Evolutionary conservation across 2,797 vertebrate species (phyloP).

Genomic region (Phrynocephalus guinanensis): DNA sequence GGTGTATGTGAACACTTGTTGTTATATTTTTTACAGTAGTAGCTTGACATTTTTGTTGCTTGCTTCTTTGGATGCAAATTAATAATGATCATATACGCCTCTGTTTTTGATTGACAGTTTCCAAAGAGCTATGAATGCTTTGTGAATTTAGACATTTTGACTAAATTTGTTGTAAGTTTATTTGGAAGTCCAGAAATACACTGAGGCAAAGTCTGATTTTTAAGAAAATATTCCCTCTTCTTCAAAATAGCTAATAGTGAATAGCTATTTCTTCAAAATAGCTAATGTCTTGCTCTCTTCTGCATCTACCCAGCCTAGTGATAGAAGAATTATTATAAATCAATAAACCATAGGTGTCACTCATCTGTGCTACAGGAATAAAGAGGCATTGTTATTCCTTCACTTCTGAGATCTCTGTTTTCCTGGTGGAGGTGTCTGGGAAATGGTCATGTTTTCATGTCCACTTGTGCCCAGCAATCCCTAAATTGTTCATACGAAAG

Average conservation of each 20-base stretch:
- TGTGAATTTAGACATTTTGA: conserved; percentile 55
- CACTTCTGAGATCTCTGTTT: background rate
- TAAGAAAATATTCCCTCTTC: background rate
- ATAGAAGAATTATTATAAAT: too few relatives aligned
- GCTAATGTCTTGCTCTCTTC: background rate
- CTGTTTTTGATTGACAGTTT: conserved; percentile 74
- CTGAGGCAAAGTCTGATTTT: background rate
- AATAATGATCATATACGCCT: conserved; percentile 68
- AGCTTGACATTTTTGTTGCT: conserved; percentile 69
- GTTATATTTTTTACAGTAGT: conserved; percentile 45
- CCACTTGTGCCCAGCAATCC: background rate
- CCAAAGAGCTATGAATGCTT: conserved; percentile 70
- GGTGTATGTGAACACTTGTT: conserved; percentile 60
- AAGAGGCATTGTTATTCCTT: background rate
- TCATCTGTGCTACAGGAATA: too few relatives aligned
- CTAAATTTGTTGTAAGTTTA: conserved; percentile 17
- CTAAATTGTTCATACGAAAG: background rate
- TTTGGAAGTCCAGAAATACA: conserved; percentile 15
- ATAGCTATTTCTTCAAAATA: background rate
- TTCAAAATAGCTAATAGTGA: background rate
- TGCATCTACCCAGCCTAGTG: too few relatives aligned
- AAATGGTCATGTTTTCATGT: background rate
- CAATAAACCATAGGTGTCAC: too few relatives aligned
- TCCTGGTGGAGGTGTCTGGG: background rate
- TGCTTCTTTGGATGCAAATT: conserved; percentile 68